Evolutionary conservation across 2,797 vertebrate species (phyloP).

Genomic region (Channa striata): DNA sequence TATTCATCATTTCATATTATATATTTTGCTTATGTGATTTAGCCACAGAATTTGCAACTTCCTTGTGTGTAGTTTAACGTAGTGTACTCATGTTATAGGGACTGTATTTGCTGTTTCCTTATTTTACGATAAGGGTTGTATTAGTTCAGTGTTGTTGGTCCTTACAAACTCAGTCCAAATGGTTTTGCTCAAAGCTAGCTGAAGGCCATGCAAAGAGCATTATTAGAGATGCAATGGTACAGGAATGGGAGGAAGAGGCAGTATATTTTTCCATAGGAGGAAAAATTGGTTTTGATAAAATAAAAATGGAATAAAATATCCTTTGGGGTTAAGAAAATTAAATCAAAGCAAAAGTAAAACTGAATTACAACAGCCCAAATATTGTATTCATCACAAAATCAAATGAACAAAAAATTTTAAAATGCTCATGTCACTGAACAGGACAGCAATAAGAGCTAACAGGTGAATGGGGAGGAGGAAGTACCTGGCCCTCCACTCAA

Average conservation of each 20-base stretch:
- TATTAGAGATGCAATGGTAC: slow-evolving; percentile 65
- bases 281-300: slow-evolving; percentile 73
- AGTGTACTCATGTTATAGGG: neutral
- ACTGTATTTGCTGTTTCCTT: neutral
- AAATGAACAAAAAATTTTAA: slow-evolving; percentile 56
- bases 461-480: slow-evolving; percentile 83
- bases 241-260: slow-evolving; percentile 42
- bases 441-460: slow-evolving; percentile 76
- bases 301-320: slow-evolving; percentile 55
- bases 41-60: neutral
- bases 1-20: neutral
- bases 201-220: slow-evolving; percentile 79
- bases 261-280: slow-evolving; percentile 76
- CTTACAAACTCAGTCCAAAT: slow-evolving; percentile 8
- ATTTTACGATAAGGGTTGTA: neutral
- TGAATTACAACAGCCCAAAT: slow-evolving; percentile 50
- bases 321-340: slow-evolving; percentile 34
- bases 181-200: slow-evolving; percentile 54
- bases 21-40: neutral
- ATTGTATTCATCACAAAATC: slow-evolving; percentile 51
- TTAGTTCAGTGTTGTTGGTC: neutral
- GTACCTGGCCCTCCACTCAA: slow-evolving; percentile 99
- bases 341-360: slow-evolving; percentile 57
- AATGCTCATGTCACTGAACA: slow-evolving; percentile 59
- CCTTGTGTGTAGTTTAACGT: neutral